phyloP scores from a whole-genome alignment of 2,113 vertebrate genomes.

The Dromiciops gliroides region DNA sequence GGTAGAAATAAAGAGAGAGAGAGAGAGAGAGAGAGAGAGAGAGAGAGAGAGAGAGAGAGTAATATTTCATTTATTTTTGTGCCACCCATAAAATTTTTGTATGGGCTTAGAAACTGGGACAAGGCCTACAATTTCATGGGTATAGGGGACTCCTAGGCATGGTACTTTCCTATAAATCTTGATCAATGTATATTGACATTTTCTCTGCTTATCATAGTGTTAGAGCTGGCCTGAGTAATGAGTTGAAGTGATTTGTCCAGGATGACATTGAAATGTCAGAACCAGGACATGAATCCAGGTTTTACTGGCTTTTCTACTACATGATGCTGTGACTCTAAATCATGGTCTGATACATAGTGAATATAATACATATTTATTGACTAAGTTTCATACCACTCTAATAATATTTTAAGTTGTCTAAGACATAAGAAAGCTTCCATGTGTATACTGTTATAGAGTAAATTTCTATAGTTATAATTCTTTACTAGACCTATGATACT shows the following conservation, averaged over 20 bases:
- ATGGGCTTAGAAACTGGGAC: not conserved
- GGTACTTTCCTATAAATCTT: not conserved
- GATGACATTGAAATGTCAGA: too few species aligned
- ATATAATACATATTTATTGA: not conserved
- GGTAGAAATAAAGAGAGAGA: too few species aligned
- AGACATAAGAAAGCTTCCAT: not conserved
- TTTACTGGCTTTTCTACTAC: too few species aligned
- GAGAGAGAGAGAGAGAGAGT: too few species aligned
- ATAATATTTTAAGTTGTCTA: not conserved
- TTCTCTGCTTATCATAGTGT: not conserved
- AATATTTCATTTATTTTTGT: not conserved
- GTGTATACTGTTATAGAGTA: not conserved
- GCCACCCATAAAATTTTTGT: not conserved
- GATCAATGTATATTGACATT: not conserved
- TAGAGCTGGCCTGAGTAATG: too few species aligned
- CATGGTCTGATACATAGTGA: too few species aligned
- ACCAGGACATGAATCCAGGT: too few species aligned
- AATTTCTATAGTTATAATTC: not conserved
- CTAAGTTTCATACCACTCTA: not conserved
- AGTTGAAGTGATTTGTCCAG: too few species aligned
- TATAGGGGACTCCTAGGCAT: not conserved
- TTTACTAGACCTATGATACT: not conserved
- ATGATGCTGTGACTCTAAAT: too few species aligned
- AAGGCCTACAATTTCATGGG: not conserved
- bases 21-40: too few species aligned